Evolutionary conservation across 2,113 vertebrate genomes (phyloP).

Genomic region (Ailurus styani): DNA sequence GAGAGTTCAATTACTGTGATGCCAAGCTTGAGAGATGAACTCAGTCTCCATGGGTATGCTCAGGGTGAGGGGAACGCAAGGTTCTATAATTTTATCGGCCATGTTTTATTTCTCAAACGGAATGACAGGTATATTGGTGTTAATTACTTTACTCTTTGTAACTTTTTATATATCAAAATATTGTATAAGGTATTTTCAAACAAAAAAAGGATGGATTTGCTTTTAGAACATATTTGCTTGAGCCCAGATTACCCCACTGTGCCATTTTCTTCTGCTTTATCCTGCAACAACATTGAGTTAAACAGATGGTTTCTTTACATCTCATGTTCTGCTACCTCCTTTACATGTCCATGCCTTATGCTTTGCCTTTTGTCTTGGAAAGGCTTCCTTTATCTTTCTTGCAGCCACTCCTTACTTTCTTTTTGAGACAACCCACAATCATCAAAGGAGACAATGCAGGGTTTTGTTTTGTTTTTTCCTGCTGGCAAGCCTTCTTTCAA

Average conservation of each 20-base stretch:
- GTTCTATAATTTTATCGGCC: no score
- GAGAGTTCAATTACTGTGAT: not conserved
- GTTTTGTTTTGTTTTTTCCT: not conserved
- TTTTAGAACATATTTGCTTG: not conserved
- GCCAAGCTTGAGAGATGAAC: not conserved
- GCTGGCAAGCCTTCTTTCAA: not conserved
- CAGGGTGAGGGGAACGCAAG: not conserved
- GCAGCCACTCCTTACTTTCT: not conserved
- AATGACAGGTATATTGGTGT: not conserved
- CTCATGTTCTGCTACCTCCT: not conserved
- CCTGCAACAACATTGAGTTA: not conserved
- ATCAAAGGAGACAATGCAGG: not conserved
- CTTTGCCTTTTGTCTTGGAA: not conserved
- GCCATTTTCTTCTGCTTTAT: not conserved
- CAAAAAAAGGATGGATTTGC: not conserved
- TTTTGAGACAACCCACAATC: not conserved
- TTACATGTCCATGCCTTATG: not conserved
- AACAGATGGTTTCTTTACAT: not conserved
- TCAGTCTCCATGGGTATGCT: not conserved
- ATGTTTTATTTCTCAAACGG: not conserved
- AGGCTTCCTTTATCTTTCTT: not conserved
- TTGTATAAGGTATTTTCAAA: not conserved
- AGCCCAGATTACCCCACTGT: not conserved
- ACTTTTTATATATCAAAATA: not conserved
- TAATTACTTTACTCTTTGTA: not conserved